A percentile compares a stretch with the other conserved stretches of the same genome.
phyloP scores from a whole-genome alignment of 2,888 invertebrate species.

The Nematopogon swammerdamellus region DNA sequence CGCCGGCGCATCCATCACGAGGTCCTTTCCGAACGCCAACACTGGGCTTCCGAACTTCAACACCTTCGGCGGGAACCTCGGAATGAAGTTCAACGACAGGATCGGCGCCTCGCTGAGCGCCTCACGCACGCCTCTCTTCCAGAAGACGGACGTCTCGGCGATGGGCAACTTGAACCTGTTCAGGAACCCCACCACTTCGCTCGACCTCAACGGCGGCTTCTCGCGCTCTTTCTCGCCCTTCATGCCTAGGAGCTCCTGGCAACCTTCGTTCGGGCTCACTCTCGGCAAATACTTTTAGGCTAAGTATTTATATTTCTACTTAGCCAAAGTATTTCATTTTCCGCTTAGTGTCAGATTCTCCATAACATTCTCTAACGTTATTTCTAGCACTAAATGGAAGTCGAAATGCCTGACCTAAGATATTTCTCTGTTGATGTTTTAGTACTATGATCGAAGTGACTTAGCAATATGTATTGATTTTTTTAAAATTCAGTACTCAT shows the following conservation, averaged over 20 bases:
- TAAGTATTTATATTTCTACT: too few relatives aligned
- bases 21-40: constrained; percentile 22
- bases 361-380: too few relatives aligned
- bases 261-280: constrained; percentile 19
- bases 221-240: constrained; percentile 21
- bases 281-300: too few relatives aligned
- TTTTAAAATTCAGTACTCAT: too few relatives aligned
- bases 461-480: too few relatives aligned
- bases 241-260: constrained; percentile 18
- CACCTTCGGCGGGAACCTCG: constrained; percentile 20
- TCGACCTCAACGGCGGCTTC: constrained; percentile 25
- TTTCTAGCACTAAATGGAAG: too few relatives aligned
- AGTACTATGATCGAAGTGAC: too few relatives aligned
- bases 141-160: constrained; percentile 23
- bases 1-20: constrained; percentile 27
- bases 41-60: constrained; percentile 24
- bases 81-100: constrained; percentile 15
- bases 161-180: constrained; percentile 23
- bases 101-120: constrained; percentile 19
- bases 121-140: constrained; percentile 19
- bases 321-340: too few relatives aligned
- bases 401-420: too few relatives aligned
- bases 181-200: constrained; percentile 14
- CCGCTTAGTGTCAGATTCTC: too few relatives aligned
- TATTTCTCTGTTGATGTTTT: too few relatives aligned